phyloP scores from a whole-genome alignment of 2,888 invertebrate genomes.

The Craniophora ligustri region DNA sequence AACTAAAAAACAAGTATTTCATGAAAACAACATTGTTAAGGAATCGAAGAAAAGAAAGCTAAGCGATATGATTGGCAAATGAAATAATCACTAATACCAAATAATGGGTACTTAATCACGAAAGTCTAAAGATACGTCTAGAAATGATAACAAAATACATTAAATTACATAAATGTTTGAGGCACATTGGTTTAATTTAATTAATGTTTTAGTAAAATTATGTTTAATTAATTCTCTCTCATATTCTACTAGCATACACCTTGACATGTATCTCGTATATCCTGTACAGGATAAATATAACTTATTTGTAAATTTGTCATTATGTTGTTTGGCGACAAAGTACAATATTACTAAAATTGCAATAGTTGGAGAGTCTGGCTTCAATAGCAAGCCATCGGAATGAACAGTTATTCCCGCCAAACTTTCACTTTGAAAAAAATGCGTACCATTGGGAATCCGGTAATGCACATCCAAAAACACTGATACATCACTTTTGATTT shows the following conservation, averaged over 20 bases:
- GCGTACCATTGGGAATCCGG: conserved; percentile 52
- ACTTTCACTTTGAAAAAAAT: conserved; percentile 45
- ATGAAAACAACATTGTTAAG: too few relatives aligned
- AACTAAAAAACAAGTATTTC: too few relatives aligned
- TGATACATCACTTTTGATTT: conserved; percentile 37
- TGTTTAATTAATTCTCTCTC: neutral
- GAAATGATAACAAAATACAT: too few relatives aligned
- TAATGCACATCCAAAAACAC: conserved; percentile 64
- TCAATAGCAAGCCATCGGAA: neutral
- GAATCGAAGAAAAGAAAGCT: too few relatives aligned
- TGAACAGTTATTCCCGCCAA: conserved; percentile 13
- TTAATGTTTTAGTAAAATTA: too few relatives aligned
- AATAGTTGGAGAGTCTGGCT: neutral
- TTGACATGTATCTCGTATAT: neutral
- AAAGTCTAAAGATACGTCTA: too few relatives aligned
- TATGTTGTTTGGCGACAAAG: neutral
- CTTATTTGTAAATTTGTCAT: neutral
- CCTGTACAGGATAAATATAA: neutral
- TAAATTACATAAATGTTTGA: too few relatives aligned
- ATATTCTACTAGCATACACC: neutral
- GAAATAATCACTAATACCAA: too few relatives aligned
- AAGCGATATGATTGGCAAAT: too few relatives aligned
- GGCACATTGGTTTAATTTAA: too few relatives aligned
- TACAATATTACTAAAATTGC: neutral
- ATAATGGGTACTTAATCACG: too few relatives aligned